Evolutionary conservation across 2,888 invertebrate genomes (phyloP), one percentile per base, ranked within the genome.

Genomic region (Melanargia galathea): DNA sequence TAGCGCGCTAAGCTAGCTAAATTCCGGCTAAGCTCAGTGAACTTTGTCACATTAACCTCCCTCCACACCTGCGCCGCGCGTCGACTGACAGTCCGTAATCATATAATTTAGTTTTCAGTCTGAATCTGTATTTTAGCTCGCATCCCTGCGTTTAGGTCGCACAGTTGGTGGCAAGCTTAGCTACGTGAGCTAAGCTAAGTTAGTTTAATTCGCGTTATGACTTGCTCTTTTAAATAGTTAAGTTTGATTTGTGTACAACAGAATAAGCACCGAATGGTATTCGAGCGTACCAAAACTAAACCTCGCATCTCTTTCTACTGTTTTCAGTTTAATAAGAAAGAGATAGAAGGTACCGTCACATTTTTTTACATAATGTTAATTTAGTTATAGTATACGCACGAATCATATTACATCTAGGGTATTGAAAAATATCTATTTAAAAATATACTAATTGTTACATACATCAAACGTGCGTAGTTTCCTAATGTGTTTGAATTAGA

Each of bases 401-500:
- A 35, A 35, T 35, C 8, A 11, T 10, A 35, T 13, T 35, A 35
- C 13, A 43, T 18, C 40, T 43, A 43, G 1, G 40, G 48, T 48
- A 51, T 63, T 63, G 64, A 60, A 64, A 65, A 60, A 65, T 65
- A 63, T 65, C 63, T 65, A 63, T 63, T 43, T 62, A 43, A 49
- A 59, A 61, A 56, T 64, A 64, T 58, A 62, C 49, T 54, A n/a
- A n/a, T n/a, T 16, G 49, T 62, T 43, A 59, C n/a, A 35, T 35
- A 59, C n/a, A 35, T 35, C 2, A 35, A 3, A 35, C 35, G 35
- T 35, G 13, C 13, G 35, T 3, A 4, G 13, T 13, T 13, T 13
- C 4, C 6, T 11, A 35, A 35, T 35, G 13, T 1, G 8, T 30
- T 30, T 30, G 30, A 30, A 30, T 30, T 30, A 30, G 1, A 6